These are phyloP conservation scores for Agelas oroides DNA, from an alignment of 37 sponge, comb jelly and placozoan genomes.

Conservation along the genomic window DNA sequence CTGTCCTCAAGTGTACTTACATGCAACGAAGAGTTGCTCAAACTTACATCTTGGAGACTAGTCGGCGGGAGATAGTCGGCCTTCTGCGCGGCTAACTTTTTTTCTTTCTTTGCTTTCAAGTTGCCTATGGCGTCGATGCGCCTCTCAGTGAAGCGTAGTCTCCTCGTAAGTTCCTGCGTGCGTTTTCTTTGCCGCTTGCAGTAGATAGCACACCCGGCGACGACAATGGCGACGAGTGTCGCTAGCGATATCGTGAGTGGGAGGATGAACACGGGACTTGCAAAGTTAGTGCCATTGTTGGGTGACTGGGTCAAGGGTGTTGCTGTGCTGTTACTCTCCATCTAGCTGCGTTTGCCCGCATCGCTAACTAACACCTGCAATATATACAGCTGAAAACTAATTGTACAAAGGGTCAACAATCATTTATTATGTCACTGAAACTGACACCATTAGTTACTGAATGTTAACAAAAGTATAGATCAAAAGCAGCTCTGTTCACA, in stretches of 20 bases:
- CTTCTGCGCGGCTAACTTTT: background rate
- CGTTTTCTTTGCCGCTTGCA: slow-evolving; percentile 37
- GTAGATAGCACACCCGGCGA: slow-evolving; percentile 42
- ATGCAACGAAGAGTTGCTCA: no score
- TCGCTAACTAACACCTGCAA: background rate
- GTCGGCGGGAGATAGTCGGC: background rate
- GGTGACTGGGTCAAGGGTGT: background rate
- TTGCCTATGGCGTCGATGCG: slow-evolving; percentile 39
- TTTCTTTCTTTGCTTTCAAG: slow-evolving; percentile 7
- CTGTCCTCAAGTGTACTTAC: no score
- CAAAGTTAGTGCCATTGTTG: background rate
- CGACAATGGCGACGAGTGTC: slow-evolving; percentile 2
- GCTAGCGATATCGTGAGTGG: slow-evolving; percentile 24
- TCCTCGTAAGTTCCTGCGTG: slow-evolving; percentile 4
- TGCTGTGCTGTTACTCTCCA: background rate
- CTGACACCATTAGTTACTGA: no score
- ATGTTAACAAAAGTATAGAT: no score
- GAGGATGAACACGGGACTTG: slow-evolving; percentile 24
- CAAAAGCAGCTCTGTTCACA: no score
- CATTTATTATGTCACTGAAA: no score
- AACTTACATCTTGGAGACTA: no score
- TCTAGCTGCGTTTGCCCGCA: background rate
- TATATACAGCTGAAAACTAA: no score
- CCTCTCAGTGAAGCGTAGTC: slow-evolving; percentile 44
- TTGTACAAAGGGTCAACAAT: no score